Base-by-base conservation (phyloP, 1,140 invertebrate species). In the Drosophila equinoxialis region DNA sequence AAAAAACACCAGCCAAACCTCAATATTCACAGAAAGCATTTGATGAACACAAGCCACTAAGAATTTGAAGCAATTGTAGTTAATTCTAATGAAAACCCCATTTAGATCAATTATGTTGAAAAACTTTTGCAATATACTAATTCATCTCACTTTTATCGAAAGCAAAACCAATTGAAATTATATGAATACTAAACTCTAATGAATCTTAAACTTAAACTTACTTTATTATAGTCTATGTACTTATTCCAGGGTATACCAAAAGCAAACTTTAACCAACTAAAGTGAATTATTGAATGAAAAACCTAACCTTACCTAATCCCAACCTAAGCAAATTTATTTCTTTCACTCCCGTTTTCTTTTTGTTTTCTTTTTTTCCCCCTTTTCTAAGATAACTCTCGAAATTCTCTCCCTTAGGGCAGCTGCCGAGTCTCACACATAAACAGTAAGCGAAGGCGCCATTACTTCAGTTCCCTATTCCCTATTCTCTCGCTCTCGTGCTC, bases 351-450 rank as follows among this genome's bases (percentile, higher is more conserved):
- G 0, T 14, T 48, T 48, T n/a, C 35, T 2, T 37, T 23, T 51
- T 23, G 11, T 11, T 51, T 51, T 20, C 11, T 0, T 23, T 14
- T 23, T 3, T 23, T 10, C 10, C n/a, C n/a, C 41, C n/a, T 42
- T 3, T 51, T 23, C 20, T 7, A 17, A 48, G 7, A 20, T 20
- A 48, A 2, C 37, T 39, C 37, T 39, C 37, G 14, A 20, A 48
- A 48, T 64, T 11, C 30, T 17, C 62, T 55, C 45, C 65, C 11
- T 37, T 23, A n/a, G 33, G 41, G 20, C 20, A 39, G 8, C 17
- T 23, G 14, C 10, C 48, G 45, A 11, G 45, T 51, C 17, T 51
- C 45, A 51, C 62, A 64, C 42, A 64, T 30, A 51, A 51, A 64
- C 17, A 64, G 14, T 20, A 7, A 26, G 20, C 35, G n/a, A 61